These are phyloP conservation scores for Calypte anna DNA, from an alignment of 2,113 vertebrate species.

Conservation along the genomic window DNA sequence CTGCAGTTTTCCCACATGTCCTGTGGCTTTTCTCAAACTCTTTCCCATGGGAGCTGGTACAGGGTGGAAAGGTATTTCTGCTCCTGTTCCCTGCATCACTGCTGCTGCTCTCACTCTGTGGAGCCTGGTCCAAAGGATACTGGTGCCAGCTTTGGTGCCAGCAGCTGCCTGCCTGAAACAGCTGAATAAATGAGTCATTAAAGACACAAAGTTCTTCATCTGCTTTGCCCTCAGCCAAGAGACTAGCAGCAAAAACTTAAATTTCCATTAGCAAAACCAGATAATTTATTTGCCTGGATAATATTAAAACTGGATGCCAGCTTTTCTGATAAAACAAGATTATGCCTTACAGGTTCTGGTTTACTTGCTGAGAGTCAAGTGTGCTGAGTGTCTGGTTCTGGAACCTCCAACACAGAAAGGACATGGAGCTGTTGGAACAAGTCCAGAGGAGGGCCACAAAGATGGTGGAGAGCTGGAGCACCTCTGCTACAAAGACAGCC, in stretches of 20 bases:
- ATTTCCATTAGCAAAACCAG: neutral
- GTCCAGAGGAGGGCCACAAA: no score
- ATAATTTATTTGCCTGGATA: neutral
- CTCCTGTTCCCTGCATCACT: neutral
- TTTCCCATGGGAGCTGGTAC: neutral
- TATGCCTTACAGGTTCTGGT: neutral
- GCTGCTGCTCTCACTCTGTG: neutral
- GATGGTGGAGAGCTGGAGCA: no score
- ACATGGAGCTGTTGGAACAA: no score
- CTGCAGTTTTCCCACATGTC: neutral
- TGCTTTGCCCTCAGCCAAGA: neutral
- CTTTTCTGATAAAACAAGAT: neutral
- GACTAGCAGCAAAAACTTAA: neutral
- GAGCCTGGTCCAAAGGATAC: neutral
- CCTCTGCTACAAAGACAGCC: no score
- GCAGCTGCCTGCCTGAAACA: neutral
- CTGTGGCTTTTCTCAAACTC: neutral
- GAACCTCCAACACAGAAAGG: no score
- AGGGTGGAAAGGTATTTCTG: neutral
- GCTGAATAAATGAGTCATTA: neutral
- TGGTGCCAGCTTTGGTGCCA: neutral
- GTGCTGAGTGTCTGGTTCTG: no score
- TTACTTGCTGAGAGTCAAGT: neutral
- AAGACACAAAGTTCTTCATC: neutral
- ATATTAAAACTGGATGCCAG: neutral